Base-by-base conservation (phyloP, 2,888 invertebrate species). In the Tipula unca region DNA sequence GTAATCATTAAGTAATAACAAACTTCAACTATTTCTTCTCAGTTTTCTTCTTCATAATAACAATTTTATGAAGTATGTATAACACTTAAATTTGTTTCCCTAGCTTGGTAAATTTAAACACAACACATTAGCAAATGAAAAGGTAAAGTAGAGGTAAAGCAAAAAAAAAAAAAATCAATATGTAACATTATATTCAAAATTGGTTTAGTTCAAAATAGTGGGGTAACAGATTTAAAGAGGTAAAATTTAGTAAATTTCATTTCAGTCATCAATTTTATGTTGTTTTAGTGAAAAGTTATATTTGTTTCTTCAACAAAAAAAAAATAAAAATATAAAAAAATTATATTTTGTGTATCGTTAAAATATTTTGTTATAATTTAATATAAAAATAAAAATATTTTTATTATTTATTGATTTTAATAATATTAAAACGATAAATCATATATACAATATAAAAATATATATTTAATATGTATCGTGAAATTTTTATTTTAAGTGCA, bases 401-500 rank as follows among this genome's bases (percentile, higher is more conserved):
- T 6, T 32, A 32, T 32, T 32, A 32, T 32, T 39, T 39, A 39
- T 48, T 48, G 3, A 48, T n/a, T 48, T 48, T 48, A 17, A 39
- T 17, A 69, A 69, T 10, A 69, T 69, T 25, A 69, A 69, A n/a
- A 54, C 54, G 54, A 17, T n/a, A 54, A 54, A 82, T 29, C 29
- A 29, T 82, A 29, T 29, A 82, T n/a, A n/a, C n/a, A n/a, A n/a
- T n/a, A n/a, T n/a, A n/a, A n/a, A n/a, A n/a, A n/a, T n/a, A n/a
- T n/a, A n/a, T n/a, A 82, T 82, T 29, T 8, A 82, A 42, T 8
- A 85, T 85, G 85, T 85, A 13, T 54, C 48, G 48, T 54, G 85
- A 29, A 85, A 20, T 69, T 8, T 29, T 85, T 13, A 13, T 86
- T 20, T 82, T 86, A n/a, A 91, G 91, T 90, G 88, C 88, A 17